Conservation (phyloP, 2,113 vertebrate species). For the Mohoua ochrocephala region DNA sequence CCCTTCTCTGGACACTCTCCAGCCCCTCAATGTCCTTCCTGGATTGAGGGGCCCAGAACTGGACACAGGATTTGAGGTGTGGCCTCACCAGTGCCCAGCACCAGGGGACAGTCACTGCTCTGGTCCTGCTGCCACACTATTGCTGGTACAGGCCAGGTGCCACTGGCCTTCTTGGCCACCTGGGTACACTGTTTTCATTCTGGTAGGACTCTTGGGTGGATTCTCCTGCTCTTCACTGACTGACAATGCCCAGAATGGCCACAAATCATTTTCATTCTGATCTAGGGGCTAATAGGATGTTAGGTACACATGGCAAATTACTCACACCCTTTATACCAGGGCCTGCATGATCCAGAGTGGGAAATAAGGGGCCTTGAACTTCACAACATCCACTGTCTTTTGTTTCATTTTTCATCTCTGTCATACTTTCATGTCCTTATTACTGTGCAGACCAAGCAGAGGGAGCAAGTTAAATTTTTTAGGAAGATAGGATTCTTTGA, state of each 20-base stretch:
- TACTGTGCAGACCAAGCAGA: not conserved
- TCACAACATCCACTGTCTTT: not conserved
- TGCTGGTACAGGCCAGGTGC: not conserved
- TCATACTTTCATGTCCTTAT: not conserved
- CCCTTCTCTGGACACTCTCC: not conserved
- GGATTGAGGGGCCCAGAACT: accelerated
- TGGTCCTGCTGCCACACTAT: not conserved
- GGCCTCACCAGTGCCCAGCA: not conserved
- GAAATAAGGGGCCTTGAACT: not conserved
- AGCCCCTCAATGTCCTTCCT: not conserved
- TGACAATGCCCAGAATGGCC: not conserved
- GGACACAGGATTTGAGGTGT: not conserved
- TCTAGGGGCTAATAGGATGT: not conserved
- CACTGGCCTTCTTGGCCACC: not conserved
- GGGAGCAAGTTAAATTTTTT: not conserved
- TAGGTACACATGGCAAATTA: not conserved
- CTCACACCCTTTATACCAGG: not conserved
- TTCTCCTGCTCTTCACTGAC: not conserved
- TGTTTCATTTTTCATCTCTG: not conserved
- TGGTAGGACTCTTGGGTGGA: not conserved
- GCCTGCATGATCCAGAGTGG: not conserved
- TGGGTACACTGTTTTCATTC: not conserved
- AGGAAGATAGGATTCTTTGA: not conserved
- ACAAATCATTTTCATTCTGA: not conserved
- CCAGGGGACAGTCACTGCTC: not conserved